These are phyloP conservation scores for Aix galericulata DNA, from an alignment of 2,113 vertebrate species.

Conservation along the genomic window DNA sequence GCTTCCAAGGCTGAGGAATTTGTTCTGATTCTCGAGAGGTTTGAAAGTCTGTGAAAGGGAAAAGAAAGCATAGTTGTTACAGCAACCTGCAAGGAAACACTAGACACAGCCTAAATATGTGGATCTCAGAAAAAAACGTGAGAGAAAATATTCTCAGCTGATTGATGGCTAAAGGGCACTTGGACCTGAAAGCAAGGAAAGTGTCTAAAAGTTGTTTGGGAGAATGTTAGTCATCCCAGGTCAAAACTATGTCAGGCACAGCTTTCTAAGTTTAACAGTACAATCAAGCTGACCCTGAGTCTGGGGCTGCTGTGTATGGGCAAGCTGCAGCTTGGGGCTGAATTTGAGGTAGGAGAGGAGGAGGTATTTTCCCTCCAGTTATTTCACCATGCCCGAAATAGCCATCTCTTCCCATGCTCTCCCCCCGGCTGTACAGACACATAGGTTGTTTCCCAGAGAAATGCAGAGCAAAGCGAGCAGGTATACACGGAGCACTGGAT, in stretches of 20 bases:
- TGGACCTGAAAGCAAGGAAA: constrained; percentile 13
- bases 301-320: background rate
- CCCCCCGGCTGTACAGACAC: background rate
- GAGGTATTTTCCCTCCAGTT: background rate
- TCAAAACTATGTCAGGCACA: background rate
- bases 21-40: constrained; percentile 19
- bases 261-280: background rate
- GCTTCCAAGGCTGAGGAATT: constrained; percentile 71
- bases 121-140: background rate
- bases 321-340: background rate
- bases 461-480: background rate
- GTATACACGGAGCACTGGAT: accelerated
- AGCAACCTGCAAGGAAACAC: constrained; percentile 49
- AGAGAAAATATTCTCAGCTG: constrained; percentile 30
- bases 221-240: background rate
- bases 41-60: constrained; percentile 45
- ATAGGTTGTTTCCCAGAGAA: background rate
- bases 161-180: constrained; percentile 22
- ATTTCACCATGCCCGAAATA: background rate
- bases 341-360: background rate
- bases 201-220: background rate
- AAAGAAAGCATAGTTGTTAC: constrained; percentile 57
- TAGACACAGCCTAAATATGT: background rate
- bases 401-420: background rate
- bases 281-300: background rate